Conservation (phyloP, 2,113 vertebrate genomes). For the Channa argus region DNA sequence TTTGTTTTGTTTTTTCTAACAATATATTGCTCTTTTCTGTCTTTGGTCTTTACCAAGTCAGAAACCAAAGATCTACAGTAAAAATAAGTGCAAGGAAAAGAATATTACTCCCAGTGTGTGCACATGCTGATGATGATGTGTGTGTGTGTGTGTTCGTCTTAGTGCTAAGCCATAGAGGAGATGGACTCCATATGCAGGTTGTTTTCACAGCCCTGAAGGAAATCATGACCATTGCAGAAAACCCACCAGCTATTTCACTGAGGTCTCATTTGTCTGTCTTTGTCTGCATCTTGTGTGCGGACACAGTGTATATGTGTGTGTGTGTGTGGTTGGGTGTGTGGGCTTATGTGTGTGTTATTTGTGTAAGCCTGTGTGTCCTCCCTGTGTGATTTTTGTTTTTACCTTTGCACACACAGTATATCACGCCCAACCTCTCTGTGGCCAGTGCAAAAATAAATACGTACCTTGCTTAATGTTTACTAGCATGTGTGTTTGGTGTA, state of each 20-base stretch:
- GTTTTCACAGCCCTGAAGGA: conserved; percentile 81
- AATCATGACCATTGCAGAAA: conserved; percentile 78
- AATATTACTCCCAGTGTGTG: conserved; percentile 63
- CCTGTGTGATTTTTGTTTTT: conserved; percentile 43
- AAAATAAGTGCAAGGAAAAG: conserved; percentile 31
- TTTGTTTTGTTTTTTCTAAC: neutral
- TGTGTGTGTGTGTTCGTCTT: conserved; percentile 63
- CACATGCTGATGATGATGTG: conserved; percentile 71
- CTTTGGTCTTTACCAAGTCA: conserved; percentile 4
- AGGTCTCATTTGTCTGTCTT: conserved; percentile 76
- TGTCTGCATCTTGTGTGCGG: conserved; percentile 39
- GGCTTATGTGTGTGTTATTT: conserved; percentile 37
- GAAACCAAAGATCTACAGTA: conserved; percentile 34
- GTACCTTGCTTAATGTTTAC: conserved; percentile 44
- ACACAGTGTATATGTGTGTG: neutral
- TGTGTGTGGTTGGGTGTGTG: neutral
- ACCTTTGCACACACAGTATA: conserved; percentile 45
- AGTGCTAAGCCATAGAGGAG: conserved; percentile 75
- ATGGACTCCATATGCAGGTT: conserved; percentile 81
- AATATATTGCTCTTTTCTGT: neutral
- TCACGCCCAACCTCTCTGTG: conserved; percentile 58
- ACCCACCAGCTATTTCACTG: conserved; percentile 68
- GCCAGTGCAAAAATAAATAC: conserved; percentile 60
- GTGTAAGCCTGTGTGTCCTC: conserved; percentile 66
- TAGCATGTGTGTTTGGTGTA: conserved; percentile 26